These are phyloP conservation scores for Aphidius colemani DNA, from an alignment of 2,888 invertebrate species.

Conservation along the genomic window DNA sequence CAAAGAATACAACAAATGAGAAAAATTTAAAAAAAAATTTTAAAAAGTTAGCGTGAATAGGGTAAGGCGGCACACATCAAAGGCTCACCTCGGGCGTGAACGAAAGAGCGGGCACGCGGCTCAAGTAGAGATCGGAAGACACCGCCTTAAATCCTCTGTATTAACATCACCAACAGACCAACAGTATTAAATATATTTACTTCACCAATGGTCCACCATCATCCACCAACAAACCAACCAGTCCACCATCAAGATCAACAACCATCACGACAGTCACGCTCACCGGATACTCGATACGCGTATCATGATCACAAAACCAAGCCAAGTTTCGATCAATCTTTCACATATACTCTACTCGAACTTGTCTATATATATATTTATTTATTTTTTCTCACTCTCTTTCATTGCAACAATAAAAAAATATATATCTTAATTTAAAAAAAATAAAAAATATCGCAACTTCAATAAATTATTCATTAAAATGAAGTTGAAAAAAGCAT, in stretches of 20 bases:
- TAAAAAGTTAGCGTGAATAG: conserved; percentile 52
- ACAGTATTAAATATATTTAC: conserved; percentile 49
- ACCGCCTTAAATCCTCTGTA: conserved; percentile 49
- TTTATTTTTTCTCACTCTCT: no score
- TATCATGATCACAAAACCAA: conserved; percentile 29
- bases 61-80: conserved; percentile 57
- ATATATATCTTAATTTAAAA: no score
- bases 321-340: conserved; percentile 30
- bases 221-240: conserved; percentile 31
- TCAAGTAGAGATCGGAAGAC: conserved; percentile 57
- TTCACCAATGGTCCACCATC: conserved; percentile 51
- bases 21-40: conserved; percentile 24
- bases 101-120: conserved; percentile 58
- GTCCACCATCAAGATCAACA: conserved; percentile 24
- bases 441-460: background rate
- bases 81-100: conserved; percentile 58
- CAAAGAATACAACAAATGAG: conserved; percentile 20
- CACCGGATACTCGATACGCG: conserved; percentile 32
- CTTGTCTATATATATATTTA: conserved; percentile 5
- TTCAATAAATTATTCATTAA: background rate
- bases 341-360: conserved; percentile 13
- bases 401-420: no score
- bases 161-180: conserved; percentile 1
- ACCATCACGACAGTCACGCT: conserved; percentile 32
- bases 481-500: background rate